Percentiles rank a stretch among this genome's conserved stretches.
These are phyloP conservation scores for Perdix hodgsoniae DNA, from an alignment of 2,797 vertebrate genomes.

Conservation along the genomic window DNA sequence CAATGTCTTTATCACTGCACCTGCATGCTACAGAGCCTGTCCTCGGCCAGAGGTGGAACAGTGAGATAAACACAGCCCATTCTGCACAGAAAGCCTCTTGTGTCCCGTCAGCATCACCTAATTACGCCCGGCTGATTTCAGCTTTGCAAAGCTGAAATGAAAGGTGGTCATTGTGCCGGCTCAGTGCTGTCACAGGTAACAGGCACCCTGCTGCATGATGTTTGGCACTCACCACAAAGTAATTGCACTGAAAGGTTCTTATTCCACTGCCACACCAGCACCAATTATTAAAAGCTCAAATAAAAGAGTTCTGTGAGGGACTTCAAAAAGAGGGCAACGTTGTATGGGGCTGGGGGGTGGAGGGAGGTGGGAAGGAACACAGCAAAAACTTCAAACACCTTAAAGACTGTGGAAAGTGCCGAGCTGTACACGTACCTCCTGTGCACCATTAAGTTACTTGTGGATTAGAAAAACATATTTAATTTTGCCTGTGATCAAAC, in stretches of 20 bases:
- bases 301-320: background rate
- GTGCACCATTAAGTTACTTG: background rate
- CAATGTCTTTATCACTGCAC: background rate
- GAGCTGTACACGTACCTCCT: background rate
- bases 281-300: background rate
- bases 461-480: background rate
- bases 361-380: background rate
- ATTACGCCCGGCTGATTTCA: background rate
- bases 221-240: background rate
- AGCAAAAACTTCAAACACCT: background rate
- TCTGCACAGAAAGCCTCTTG: background rate
- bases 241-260: background rate
- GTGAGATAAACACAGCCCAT: background rate
- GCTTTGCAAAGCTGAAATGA: background rate
- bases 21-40: background rate
- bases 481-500: conserved; percentile 10
- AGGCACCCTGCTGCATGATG: background rate
- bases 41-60: background rate
- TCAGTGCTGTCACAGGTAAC: background rate
- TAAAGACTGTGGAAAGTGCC: background rate
- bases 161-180: background rate
- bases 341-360: background rate
- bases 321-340: background rate
- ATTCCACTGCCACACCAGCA: fast-evolving
- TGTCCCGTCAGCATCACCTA: background rate